Evolutionary conservation across 2,888 invertebrate genomes (phyloP).

Genomic region (Dermolepida albohirtum): DNA sequence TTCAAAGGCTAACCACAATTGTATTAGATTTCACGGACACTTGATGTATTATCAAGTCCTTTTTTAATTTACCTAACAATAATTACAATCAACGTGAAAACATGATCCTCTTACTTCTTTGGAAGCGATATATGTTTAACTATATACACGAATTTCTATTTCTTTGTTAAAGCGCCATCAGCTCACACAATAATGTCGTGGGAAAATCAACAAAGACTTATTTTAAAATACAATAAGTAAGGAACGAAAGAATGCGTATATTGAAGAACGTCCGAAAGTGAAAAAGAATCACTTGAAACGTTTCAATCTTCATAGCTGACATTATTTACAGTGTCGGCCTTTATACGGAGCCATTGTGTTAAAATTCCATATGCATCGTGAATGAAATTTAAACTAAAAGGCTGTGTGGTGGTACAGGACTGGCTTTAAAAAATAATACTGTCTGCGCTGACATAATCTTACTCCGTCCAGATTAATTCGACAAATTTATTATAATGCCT

Average conservation of each 20-base stretch:
- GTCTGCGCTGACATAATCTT: constrained; percentile 41
- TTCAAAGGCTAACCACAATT: no score
- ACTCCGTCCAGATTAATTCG: constrained; percentile 37
- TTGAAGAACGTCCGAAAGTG: constrained; percentile 1
- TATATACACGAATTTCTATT: constrained; percentile 9
- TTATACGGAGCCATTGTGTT: constrained; percentile 16
- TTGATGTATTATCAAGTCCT: no score
- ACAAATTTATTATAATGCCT: not conserved
- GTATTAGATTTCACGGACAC: no score
- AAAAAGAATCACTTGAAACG: constrained; percentile 37
- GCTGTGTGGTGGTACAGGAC: not conserved
- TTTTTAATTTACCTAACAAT: no score
- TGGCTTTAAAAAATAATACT: constrained; percentile 23
- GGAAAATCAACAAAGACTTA: constrained; percentile 29
- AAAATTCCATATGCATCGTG: constrained; percentile 2
- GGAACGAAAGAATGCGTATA: constrained; percentile 12
- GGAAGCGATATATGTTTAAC: not conserved
- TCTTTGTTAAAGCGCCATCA: constrained; percentile 8
- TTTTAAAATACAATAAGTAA: constrained; percentile 19
- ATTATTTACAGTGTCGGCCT: constrained; percentile 33
- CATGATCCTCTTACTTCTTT: no score
- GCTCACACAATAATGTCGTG: constrained; percentile 16
- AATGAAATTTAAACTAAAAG: constrained; percentile 3
- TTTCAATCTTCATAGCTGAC: constrained; percentile 43
- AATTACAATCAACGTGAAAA: no score